Base-by-base conservation (phyloP, 2,888 invertebrate genomes). In the Chaetogeoica ovagalla region DNA sequence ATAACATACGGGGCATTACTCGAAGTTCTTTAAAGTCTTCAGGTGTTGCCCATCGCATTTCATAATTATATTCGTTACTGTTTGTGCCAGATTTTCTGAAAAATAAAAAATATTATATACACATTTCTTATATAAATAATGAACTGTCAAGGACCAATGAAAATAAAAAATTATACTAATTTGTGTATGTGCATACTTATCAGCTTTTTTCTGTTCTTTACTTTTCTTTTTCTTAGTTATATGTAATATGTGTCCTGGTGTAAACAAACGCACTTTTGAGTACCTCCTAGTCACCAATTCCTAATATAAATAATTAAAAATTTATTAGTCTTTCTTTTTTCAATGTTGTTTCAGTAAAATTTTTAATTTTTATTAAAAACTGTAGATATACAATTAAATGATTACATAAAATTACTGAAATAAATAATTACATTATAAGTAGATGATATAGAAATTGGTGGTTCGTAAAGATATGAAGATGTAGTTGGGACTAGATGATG, bases 1-100 rank as follows among this genome's bases (percentile, higher is more conserved):
- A 88, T 7, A 95, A 85, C 93, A 95, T 95, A 71, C 92, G 89
- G 9, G 94, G 94, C 90, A 94, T 94, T 74, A 96, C 93, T 84
- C 92, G 89, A 75, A 96, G 88, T 85, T 94, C 93, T 88, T 90
- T 90, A 86, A 94, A 94, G 85, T 93, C 92, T 85, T 94, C 93
- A 0, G 93, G 89, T n/a, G 76, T 77, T 5, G 93, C 92, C 94
- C 94, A 95, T 63, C 93, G 88, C 90, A 93, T 93, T 85, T 92
- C 91, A 85, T 88, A 93, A 82, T 90, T 90, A 71, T 79, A 79
- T 9, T 91, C 90, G 76, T 89, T 90, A 82, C 88, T 89, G 84
- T 81, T 21, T 8, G 81, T 71, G 21, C 89, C 89, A 84, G 89
- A 88, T 89, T 90, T 91, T 84, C 90, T 91, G 86, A 68, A 85